Evolutionary conservation across 2,888 invertebrate species (phyloP), one percentile per base, ranked within the genome.

Genomic region (Tridacna crocea): DNA sequence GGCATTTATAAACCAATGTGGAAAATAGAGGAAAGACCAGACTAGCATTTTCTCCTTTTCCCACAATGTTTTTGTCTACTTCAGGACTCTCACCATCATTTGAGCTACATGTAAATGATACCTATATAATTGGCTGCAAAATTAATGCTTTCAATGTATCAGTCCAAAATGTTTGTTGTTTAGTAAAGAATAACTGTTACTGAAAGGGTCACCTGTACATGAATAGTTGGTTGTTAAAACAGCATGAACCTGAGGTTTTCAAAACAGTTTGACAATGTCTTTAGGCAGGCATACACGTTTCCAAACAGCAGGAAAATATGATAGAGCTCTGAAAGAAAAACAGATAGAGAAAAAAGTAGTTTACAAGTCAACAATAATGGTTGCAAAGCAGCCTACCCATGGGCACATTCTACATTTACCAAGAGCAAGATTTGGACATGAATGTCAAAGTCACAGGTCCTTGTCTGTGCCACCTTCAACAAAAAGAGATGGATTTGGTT

Each of bases 401-500:
- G 66, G 27, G 10, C 13, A 15, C 24, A 3, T 66, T 66, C 36
- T 66, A 17, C 66, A n/a, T 36, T n/a, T 66, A 36, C 66, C 66
- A 36, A 66, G 66, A 66, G 36, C 66, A 15, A 66, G 36, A 66
- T 26, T 66, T 36, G 66, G 13, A 3, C 66, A 66, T 36, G 36
- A 13, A 36, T 66, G 66, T n/a, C 66, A 66, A 19, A 36, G 66
- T 13, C 66, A 66, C n/a, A 66, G 66, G 46, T 26, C 66, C 15
- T 12, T 13, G 15, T 66, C 66, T 26, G 36, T 72, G 6, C 72
- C 72, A 6, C 27, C 68, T 4, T 36, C 36, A 36, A 47, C 19
- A 68, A 68, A 68, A 24, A n/a, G 36, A 68, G 27, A n/a, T 17
- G 48, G 68, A 13, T 68, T 47, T 68, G n/a, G 48, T 24, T 61